Percentiles rank a stretch among this genome's conserved stretches.
Conservation (phyloP, 2,888 invertebrate genomes). For the Heliconius charithonia region DNA sequence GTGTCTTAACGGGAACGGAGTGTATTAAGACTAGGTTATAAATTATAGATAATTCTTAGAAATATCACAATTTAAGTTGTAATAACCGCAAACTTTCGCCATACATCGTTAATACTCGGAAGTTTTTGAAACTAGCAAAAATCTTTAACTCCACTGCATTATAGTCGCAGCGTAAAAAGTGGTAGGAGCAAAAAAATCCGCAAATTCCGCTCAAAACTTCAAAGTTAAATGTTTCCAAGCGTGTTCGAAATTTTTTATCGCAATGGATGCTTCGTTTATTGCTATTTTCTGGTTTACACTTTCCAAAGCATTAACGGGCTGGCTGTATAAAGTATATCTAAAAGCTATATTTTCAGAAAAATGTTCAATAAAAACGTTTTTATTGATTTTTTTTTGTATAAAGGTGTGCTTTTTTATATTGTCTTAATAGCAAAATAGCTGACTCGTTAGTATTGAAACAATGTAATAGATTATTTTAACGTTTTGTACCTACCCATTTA, state of each 20-base stretch:
- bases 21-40: no score
- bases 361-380: background rate
- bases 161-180: slow-evolving; percentile 63
- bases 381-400: background rate
- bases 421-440: background rate
- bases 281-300: slow-evolving; percentile 27
- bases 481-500: no score
- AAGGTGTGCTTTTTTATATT: no score
- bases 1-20: no score
- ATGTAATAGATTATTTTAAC: no score
- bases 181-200: slow-evolving; percentile 55
- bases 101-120: slow-evolving; percentile 58
- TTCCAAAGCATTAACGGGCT: slow-evolving; percentile 11
- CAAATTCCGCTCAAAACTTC: slow-evolving; percentile 59
- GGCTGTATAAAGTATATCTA: background rate
- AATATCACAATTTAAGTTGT: slow-evolving; percentile 41
- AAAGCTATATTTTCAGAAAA: background rate
- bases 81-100: slow-evolving; percentile 37
- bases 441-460: background rate
- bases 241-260: slow-evolving; percentile 58
- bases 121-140: slow-evolving; percentile 59
- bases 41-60: background rate
- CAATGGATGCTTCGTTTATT: slow-evolving; percentile 48
- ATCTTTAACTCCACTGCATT: slow-evolving; percentile 64
- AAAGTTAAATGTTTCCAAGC: slow-evolving; percentile 69